Conservation (phyloP, 2,888 invertebrate species). For the Trimorus sp. region DNA sequence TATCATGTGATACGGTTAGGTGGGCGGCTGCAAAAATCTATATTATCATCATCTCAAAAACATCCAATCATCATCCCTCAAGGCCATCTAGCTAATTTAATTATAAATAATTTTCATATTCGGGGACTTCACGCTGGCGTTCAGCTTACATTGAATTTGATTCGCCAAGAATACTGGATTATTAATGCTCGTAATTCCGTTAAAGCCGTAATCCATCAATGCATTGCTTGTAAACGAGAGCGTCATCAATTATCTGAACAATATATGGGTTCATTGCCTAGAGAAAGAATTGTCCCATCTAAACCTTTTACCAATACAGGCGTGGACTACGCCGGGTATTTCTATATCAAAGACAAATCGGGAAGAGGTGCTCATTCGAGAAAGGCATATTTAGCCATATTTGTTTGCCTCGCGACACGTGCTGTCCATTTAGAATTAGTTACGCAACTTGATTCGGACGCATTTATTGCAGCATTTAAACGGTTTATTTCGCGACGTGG, state of each 20-base stretch:
- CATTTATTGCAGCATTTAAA: conserved; percentile 1
- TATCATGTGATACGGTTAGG: neutral
- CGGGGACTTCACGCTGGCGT: conserved; percentile 2
- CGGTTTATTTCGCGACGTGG: neutral
- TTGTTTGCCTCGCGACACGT: conserved; percentile 5
- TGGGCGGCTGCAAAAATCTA: neutral
- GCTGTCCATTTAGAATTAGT: conserved; percentile 17
- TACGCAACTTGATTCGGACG: neutral
- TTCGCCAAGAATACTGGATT: conserved; percentile 19
- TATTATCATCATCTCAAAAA: neutral
- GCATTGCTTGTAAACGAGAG: conserved; percentile 19
- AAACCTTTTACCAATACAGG: neutral
- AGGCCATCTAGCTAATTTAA: neutral
- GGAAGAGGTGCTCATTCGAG: neutral
- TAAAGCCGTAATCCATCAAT: conserved; percentile 3
- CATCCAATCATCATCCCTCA: neutral
- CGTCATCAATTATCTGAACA: neutral
- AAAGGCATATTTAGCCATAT: conserved; percentile 1
- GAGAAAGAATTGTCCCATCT: neutral
- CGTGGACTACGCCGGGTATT: no score
- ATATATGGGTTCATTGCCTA: conserved; percentile 9
- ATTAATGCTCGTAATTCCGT: conserved; percentile 12
- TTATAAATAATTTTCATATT: conserved; percentile 7
- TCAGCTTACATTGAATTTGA: conserved; percentile 7
- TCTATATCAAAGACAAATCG: neutral